phyloP scores from a whole-genome alignment of 2,888 invertebrate species.

The Dysmachus trigonus region DNA sequence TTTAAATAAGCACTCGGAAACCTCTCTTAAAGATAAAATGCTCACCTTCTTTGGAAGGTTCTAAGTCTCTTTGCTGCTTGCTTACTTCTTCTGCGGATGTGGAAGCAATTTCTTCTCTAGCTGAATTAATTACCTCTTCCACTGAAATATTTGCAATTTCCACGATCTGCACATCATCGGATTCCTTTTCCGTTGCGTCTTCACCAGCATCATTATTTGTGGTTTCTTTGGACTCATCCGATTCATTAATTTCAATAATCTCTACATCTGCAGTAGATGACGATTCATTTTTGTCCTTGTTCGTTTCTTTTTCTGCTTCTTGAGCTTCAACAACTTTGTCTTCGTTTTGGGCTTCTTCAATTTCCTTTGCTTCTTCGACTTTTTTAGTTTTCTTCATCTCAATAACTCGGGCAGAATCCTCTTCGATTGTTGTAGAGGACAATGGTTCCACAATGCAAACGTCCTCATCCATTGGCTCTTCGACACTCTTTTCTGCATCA shows the following conservation, averaged over 20 bases:
- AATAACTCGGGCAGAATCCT: constrained; percentile 45
- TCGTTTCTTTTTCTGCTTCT: neutral
- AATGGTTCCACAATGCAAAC: constrained; percentile 46
- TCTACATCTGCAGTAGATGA: neutral
- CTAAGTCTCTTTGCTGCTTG: neutral
- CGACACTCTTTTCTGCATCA: neutral
- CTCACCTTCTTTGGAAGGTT: neutral
- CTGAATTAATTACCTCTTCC: neutral
- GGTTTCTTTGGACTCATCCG: neutral
- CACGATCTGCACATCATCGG: neutral
- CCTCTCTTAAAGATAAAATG: neutral
- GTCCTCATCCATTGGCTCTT: constrained; percentile 47
- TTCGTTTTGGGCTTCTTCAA: neutral
- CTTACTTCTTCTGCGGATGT: neutral
- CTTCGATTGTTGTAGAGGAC: constrained; percentile 48
- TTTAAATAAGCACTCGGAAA: neutral
- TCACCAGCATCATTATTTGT: constrained; percentile 29
- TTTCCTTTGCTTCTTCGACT: neutral
- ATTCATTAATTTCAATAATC: neutral
- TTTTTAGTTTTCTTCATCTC: constrained; percentile 45
- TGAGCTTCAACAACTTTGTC: constrained; percentile 44
- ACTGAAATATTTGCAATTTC: neutral
- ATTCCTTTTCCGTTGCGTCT: constrained; percentile 41
- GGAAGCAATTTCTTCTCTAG: neutral
- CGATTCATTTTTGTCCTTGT: neutral